Conservation (phyloP, 92 coral and sea anemone species). For the Pocillopora meandrina region DNA sequence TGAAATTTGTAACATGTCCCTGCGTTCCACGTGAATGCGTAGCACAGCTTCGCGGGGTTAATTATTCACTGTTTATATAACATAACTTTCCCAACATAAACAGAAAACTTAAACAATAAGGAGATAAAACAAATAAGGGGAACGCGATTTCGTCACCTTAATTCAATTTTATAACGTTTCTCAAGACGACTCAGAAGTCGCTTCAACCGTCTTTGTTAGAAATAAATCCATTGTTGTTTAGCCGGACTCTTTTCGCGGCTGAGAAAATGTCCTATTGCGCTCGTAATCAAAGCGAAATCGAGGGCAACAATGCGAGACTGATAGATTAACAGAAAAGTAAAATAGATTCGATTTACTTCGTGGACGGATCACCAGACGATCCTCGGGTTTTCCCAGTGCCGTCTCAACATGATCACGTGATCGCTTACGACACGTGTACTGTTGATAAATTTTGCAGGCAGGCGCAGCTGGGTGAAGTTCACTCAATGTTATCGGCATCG, state of each 20-base stretch:
- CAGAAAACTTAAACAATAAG: not conserved
- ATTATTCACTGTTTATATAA: too few relatives aligned
- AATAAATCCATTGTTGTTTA: not conserved
- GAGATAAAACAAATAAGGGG: not conserved
- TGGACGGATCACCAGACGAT: not conserved
- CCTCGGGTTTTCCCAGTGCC: conserved; percentile 41
- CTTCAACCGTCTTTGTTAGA: not conserved
- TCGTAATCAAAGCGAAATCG: not conserved
- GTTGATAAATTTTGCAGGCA: conserved; percentile 21
- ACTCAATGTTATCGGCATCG: conserved; percentile 18
- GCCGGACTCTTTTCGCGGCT: not conserved
- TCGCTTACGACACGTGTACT: conserved; percentile 38
- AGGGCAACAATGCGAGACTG: not conserved
- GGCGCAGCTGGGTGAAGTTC: conserved; percentile 41
- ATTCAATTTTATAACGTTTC: not conserved
- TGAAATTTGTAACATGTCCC: not conserved
- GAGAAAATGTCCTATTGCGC: not conserved
- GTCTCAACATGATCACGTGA: conserved; percentile 20
- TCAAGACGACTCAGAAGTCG: not conserved
- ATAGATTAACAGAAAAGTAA: too few relatives aligned
- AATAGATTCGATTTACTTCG: not conserved
- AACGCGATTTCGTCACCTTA: not conserved
- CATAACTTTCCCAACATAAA: too few relatives aligned
- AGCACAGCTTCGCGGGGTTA: too few relatives aligned
- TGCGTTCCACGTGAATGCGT: not conserved